A percentile compares a stretch with the other conserved stretches of the same genome.
Conservation (phyloP, 1,140 invertebrate genomes). For the Platyura marginata region DNA sequence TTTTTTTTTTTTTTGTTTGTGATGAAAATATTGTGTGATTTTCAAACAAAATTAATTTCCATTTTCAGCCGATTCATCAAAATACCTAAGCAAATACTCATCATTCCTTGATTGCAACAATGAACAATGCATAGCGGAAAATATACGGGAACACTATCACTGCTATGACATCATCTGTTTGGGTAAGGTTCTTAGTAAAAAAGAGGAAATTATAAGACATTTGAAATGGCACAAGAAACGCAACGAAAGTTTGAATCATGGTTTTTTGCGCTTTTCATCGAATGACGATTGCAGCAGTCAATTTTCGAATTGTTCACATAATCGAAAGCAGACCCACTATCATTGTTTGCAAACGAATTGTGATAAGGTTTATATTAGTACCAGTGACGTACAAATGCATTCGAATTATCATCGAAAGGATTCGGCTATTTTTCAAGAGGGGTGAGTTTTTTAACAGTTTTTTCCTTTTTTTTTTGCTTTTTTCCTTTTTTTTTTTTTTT, state of each 20-base stretch:
- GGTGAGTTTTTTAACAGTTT: constrained; percentile 27
- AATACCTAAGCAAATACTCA: constrained; percentile 3
- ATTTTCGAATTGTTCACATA: constrained; percentile 66
- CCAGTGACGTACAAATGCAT: constrained; percentile 98
- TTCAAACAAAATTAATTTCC: no score
- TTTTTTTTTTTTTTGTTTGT: no score
- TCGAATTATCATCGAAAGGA: constrained; percentile 97
- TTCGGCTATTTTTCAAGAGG: constrained; percentile 92
- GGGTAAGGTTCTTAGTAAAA: constrained; percentile 82
- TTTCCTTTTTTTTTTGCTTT: no score
- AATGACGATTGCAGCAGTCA: constrained; percentile 73
- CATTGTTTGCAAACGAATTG: constrained; percentile 93
- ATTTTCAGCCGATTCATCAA: constrained; percentile 1
- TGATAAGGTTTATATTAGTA: constrained; percentile 96
- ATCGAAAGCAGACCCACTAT: constrained; percentile 94
- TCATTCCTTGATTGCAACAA: constrained; percentile 24
- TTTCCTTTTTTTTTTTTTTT: no score
- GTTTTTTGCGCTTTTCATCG: constrained; percentile 83
- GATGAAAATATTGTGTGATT: no score
- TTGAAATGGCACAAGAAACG: constrained; percentile 96
- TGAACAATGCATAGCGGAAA: constrained; percentile 17
- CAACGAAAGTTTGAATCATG: constrained; percentile 89
- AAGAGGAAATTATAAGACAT: constrained; percentile 97
- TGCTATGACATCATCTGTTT: constrained; percentile 72
- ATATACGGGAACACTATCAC: constrained; percentile 78